These are phyloP conservation scores for Aphodius granarius DNA, from an alignment of 2,888 invertebrate genomes.

Conservation along the genomic window DNA sequence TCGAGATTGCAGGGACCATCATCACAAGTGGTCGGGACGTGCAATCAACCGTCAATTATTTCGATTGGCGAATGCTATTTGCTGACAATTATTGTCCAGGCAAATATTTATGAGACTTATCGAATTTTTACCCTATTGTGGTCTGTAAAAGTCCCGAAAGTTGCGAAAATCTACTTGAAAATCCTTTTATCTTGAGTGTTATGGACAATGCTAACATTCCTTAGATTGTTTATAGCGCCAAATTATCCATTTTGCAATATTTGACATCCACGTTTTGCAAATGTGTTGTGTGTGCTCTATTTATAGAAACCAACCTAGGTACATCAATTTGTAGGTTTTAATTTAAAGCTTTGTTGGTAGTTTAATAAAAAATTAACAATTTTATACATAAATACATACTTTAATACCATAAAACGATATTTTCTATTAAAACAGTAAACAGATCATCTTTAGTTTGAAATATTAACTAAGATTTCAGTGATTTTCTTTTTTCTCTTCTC, in stretches of 20 bases:
- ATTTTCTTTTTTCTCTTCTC: slow-evolving; percentile 39
- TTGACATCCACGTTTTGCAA: not conserved
- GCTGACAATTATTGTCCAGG: not conserved
- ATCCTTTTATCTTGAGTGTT: not conserved
- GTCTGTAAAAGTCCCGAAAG: not conserved
- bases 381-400: too few relatives aligned
- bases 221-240: not conserved
- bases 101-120: not conserved
- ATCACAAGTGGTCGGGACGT: not conserved
- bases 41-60: not conserved
- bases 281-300: too few relatives aligned
- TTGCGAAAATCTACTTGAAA: not conserved
- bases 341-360: too few relatives aligned
- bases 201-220: not conserved
- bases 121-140: not conserved
- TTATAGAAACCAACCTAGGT: too few relatives aligned
- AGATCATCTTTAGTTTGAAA: not conserved
- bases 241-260: not conserved
- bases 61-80: not conserved
- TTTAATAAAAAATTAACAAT: too few relatives aligned
- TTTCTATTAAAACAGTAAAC: not conserved
- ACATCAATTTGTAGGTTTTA: too few relatives aligned
- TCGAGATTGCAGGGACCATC: not conserved
- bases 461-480: not conserved
- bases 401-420: not conserved